These are phyloP conservation scores for Andrena bucephala DNA, from an alignment of 2,888 invertebrate species.

Conservation along the genomic window DNA sequence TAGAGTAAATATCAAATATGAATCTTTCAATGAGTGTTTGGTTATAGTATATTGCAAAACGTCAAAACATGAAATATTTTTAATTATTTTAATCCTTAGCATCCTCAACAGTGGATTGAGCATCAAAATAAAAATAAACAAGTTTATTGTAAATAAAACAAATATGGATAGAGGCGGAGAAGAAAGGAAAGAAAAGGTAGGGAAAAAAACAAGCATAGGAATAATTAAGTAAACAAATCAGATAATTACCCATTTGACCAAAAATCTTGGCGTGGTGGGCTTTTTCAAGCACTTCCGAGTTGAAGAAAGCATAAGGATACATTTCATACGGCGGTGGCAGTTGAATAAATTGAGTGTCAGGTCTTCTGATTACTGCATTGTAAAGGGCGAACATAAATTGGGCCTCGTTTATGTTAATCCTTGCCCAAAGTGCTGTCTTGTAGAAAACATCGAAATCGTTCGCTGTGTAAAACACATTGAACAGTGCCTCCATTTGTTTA, in stretches of 20 bases:
- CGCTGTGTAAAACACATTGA: conserved; percentile 82
- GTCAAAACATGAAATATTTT: too few species aligned
- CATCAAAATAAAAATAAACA: too few species aligned
- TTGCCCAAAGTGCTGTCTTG: conserved; percentile 84
- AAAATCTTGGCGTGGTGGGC: conserved; percentile 84
- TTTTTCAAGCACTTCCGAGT: conserved; percentile 86
- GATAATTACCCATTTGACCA: conserved; percentile 76
- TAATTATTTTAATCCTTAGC: too few species aligned
- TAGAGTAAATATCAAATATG: too few species aligned
- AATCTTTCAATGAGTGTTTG: too few species aligned
- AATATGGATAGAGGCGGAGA: too few species aligned
- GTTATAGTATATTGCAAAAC: too few species aligned
- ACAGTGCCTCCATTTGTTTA: conserved; percentile 80
- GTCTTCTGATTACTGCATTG: conserved; percentile 87
- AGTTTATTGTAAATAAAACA: too few species aligned
- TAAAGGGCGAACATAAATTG: conserved; percentile 88
- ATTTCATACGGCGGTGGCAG: conserved; percentile 90
- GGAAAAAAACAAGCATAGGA: too few species aligned
- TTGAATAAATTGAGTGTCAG: conserved; percentile 87
- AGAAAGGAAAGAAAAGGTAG: too few species aligned
- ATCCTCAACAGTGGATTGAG: too few species aligned
- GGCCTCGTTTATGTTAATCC: conserved; percentile 83
- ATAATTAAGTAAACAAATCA: not conserved
- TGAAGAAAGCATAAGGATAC: conserved; percentile 89
- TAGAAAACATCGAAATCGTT: conserved; percentile 84